Evolutionary conservation across 2,888 invertebrate genomes (phyloP), one percentile per base, ranked within the genome.

Genomic region (Lepidonotus clava): DNA sequence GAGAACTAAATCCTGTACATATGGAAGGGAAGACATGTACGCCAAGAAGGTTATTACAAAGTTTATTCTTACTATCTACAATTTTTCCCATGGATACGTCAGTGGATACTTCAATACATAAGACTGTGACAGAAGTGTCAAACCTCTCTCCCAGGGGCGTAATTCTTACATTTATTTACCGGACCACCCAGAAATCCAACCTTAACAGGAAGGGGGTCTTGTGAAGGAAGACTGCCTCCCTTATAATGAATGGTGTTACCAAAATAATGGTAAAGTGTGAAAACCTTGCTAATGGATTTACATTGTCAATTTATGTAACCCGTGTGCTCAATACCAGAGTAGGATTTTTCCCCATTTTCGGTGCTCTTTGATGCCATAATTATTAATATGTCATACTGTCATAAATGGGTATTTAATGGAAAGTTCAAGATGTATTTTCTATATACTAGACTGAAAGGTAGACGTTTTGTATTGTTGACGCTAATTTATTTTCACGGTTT

Each of bases 281-380:
- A 5, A 5, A 56, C n/a, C 5, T 18, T 56, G 18, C n/a, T 8
- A 56, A 56, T 56, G 36, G 38, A 36, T 36, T n/a, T n/a, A n/a
- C n/a, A n/a, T n/a, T n/a, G n/a, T n/a, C n/a, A n/a, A n/a, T n/a
- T n/a, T n/a, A n/a, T n/a, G n/a, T n/a, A n/a, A n/a, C n/a, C n/a
- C n/a, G n/a, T n/a, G 5, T 80, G 80, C 80, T 80, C 80, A 80
- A 80, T 80, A 18, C 46, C 51, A 46, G 46, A 32, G 51, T 46
- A 28, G 24, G 4, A n/a, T 71, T 6, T 32, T 8, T 38, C 14
- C 14, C n/a, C 21, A 14, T 14, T 14, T 51, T 18, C 11, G 51
- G n/a, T 24, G 80, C 34, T 21, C 28, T 76, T 6, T 46, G 24
- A 14, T 46, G 46, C n/a, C 46, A 46, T 46, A 80, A 6, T 71